Conservation (phyloP, 2,888 invertebrate genomes). For the Cremastobaeus sp. region DNA sequence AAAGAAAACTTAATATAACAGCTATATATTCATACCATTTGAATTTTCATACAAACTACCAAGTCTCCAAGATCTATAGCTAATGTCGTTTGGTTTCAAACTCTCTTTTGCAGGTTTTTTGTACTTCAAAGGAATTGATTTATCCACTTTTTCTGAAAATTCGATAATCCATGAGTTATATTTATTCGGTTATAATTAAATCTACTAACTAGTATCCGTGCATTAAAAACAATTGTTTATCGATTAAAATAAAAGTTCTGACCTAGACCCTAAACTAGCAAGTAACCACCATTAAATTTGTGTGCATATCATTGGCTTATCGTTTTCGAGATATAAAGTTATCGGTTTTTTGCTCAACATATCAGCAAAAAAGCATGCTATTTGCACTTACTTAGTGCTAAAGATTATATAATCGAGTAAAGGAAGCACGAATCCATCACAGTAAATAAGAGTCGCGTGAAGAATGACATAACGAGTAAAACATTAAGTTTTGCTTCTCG, state of each 20-base stretch:
- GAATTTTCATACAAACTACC: slow-evolving; percentile 75
- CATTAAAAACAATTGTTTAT: not conserved
- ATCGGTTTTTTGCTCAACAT: slow-evolving; percentile 31
- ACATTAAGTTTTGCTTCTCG: slow-evolving; percentile 52
- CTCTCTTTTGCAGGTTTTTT: slow-evolving; percentile 66
- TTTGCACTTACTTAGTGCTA: slow-evolving; percentile 28
- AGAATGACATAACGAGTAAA: slow-evolving; percentile 59
- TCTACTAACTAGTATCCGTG: not conserved
- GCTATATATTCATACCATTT: slow-evolving; percentile 60
- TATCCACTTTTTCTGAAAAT: slow-evolving; percentile 54
- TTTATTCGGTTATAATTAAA: no score
- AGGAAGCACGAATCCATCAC: slow-evolving; percentile 50
- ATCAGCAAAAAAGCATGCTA: slow-evolving; percentile 27
- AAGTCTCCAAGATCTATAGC: slow-evolving; percentile 76
- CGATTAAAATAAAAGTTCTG: not conserved
- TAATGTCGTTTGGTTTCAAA: slow-evolving; percentile 72
- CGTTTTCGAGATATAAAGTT: slow-evolving; percentile 17
- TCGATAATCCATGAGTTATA: no score
- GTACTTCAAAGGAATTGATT: slow-evolving; percentile 38
- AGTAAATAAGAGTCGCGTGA: slow-evolving; percentile 52
- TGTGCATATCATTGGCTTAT: not conserved
- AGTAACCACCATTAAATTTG: not conserved
- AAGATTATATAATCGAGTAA: slow-evolving; percentile 54
- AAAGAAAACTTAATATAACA: not conserved
- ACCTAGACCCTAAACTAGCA: not conserved